Percentiles rank a stretch among this genome's conserved stretches.
Conservation (phyloP, 2,113 vertebrate genomes). For the Sturnira hondurensis region DNA sequence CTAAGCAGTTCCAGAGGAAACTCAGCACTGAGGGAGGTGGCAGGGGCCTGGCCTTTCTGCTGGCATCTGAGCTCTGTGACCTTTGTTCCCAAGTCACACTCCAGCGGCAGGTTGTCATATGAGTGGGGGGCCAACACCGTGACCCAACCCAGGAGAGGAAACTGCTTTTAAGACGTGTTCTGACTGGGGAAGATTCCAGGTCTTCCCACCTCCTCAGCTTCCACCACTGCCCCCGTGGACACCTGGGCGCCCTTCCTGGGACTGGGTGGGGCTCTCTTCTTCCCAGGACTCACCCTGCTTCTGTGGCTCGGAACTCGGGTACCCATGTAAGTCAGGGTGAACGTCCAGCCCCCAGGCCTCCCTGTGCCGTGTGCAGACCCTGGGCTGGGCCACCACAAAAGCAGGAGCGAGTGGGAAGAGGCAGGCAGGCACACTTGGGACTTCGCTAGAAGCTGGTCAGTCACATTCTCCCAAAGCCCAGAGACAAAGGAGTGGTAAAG, state of each 20-base stretch:
- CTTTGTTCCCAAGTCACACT: background rate
- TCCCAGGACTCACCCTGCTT: background rate
- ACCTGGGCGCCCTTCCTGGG: background rate
- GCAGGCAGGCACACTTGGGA: rapidly evolving
- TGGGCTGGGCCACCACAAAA: background rate
- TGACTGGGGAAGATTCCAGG: background rate
- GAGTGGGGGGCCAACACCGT: rapidly evolving
- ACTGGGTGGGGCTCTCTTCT: background rate
- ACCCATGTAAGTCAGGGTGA: rapidly evolving
- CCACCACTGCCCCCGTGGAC: background rate
- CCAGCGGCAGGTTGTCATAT: background rate
- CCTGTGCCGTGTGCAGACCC: background rate
- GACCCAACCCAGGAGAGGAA: background rate
- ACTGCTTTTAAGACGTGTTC: background rate
- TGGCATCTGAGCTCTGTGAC: rapidly evolving
- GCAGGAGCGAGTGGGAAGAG: background rate
- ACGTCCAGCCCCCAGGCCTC: background rate
- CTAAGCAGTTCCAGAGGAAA: background rate
- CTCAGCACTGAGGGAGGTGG: background rate
- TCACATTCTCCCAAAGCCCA: background rate
- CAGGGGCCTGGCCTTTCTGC: background rate
- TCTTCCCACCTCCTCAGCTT: background rate
- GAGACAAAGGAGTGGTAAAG: background rate
- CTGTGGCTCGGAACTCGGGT: background rate
- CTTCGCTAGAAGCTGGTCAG: background rate